phyloP scores from a whole-genome alignment of 2,113 vertebrate genomes.

The Pedionomus torquatus region DNA sequence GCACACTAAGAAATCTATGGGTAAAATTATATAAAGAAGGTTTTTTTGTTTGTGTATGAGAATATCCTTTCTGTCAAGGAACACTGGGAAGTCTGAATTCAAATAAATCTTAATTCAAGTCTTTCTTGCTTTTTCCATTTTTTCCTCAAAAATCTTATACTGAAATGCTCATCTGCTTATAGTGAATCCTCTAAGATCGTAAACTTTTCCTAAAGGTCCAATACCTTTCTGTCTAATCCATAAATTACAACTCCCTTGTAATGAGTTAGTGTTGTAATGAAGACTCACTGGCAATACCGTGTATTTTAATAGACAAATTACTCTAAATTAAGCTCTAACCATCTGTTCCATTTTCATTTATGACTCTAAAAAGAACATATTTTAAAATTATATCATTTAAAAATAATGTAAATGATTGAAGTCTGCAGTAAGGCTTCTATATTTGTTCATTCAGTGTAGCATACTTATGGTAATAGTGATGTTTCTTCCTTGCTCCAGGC shows the following conservation, averaged over 20 bases:
- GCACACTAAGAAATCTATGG: background rate
- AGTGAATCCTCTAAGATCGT: background rate
- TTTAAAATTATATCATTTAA: slow-evolving; percentile 67
- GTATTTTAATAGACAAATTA: slow-evolving; percentile 71
- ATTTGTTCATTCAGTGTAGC: slow-evolving; percentile 52
- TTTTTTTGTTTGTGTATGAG: background rate
- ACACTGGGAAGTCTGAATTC: background rate
- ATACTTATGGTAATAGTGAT: slow-evolving; percentile 45
- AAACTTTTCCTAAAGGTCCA: slow-evolving; percentile 65
- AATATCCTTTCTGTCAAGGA: background rate
- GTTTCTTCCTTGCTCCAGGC: slow-evolving; percentile 57
- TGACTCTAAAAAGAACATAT: slow-evolving; percentile 58
- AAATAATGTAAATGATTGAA: slow-evolving; percentile 64
- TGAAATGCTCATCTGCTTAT: background rate
- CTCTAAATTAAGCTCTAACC: slow-evolving; percentile 64
- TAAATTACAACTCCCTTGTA: slow-evolving; percentile 41
- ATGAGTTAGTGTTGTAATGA: slow-evolving; percentile 46
- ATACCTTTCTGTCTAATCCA: background rate
- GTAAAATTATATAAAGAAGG: background rate
- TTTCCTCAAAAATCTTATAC: background rate
- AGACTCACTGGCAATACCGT: slow-evolving; percentile 50
- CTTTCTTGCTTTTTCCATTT: background rate
- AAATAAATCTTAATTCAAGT: background rate
- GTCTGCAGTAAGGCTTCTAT: slow-evolving; percentile 34
- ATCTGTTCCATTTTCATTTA: slow-evolving; percentile 70